A percentile compares a stretch with the other conserved stretches of the same genome.
Conservation (phyloP, 2,888 invertebrate genomes). For the Gari tellinella region DNA sequence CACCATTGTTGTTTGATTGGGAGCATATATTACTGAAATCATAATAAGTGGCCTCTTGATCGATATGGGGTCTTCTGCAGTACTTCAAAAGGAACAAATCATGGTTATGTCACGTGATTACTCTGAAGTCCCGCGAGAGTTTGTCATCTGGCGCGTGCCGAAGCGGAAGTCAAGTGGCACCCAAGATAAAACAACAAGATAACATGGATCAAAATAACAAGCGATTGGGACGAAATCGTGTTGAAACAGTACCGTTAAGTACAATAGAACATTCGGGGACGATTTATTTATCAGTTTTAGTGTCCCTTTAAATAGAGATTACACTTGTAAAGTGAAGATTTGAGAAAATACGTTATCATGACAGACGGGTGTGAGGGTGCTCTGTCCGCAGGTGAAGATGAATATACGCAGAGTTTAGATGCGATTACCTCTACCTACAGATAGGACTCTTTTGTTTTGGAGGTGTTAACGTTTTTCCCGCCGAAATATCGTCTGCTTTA, state of each 20-base stretch:
- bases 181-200: constrained; percentile 31
- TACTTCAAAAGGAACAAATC: constrained; percentile 25
- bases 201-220: constrained; percentile 42
- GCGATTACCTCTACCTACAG: no score
- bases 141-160: constrained; percentile 61
- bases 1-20: constrained; percentile 11
- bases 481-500: no score
- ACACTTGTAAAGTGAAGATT: constrained; percentile 21
- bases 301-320: constrained; percentile 3
- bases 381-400: constrained; percentile 39
- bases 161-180: constrained; percentile 17
- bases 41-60: constrained; percentile 27
- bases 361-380: constrained; percentile 33
- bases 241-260: constrained; percentile 20
- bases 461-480: no score
- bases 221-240: constrained; percentile 30
- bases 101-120: constrained; percentile 35
- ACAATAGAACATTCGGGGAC: constrained; percentile 3
- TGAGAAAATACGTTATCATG: constrained; percentile 42
- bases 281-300: constrained; percentile 3
- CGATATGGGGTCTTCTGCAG: neutral
- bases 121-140: constrained; percentile 55
- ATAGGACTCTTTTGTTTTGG: no score
- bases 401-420: no score
- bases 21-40: constrained; percentile 23